phyloP scores from a whole-genome alignment of 2,113 vertebrate genomes.

The Sturnus vulgaris region DNA sequence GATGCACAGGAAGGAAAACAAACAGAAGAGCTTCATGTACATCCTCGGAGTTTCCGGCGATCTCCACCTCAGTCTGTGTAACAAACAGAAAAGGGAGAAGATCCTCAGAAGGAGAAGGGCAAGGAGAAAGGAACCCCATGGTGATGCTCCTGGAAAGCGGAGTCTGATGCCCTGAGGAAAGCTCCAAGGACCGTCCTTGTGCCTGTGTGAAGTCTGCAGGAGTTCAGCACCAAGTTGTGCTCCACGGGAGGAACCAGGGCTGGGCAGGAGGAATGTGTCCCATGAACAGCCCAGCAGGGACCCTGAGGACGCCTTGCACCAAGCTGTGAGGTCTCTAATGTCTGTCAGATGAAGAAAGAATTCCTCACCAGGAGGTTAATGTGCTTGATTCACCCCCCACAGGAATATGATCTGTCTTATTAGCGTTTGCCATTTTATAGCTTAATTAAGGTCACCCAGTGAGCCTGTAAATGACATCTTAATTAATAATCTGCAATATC shows the following conservation, averaged over 20 bases:
- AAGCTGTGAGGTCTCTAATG: not conserved
- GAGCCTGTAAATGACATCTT: conserved; percentile 60
- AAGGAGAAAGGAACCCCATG: not conserved
- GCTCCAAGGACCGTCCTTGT: not conserved
- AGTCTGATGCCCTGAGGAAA: not conserved
- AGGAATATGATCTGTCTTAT: conserved; percentile 35
- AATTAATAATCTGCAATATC: conserved; percentile 39
- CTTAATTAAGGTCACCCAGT: conserved; percentile 61
- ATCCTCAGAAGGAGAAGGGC: not conserved
- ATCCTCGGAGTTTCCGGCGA: not conserved
- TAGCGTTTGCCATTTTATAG: conserved; percentile 39
- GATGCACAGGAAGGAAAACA: not conserved
- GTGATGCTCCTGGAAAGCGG: not conserved
- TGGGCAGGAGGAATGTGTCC: not conserved
- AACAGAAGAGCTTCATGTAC: not conserved
- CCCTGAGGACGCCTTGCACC: not conserved
- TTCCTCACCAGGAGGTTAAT: conserved; percentile 25
- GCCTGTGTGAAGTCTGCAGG: not conserved
- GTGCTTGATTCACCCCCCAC: not conserved
- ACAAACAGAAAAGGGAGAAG: not conserved
- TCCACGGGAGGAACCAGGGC: not conserved
- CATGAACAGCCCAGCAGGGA: accelerated
- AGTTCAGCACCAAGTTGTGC: accelerated
- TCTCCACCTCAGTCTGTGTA: not conserved
- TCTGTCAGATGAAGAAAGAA: not conserved